phyloP scores from a whole-genome alignment of 2,888 invertebrate genomes.

The Neelides folsomi region DNA sequence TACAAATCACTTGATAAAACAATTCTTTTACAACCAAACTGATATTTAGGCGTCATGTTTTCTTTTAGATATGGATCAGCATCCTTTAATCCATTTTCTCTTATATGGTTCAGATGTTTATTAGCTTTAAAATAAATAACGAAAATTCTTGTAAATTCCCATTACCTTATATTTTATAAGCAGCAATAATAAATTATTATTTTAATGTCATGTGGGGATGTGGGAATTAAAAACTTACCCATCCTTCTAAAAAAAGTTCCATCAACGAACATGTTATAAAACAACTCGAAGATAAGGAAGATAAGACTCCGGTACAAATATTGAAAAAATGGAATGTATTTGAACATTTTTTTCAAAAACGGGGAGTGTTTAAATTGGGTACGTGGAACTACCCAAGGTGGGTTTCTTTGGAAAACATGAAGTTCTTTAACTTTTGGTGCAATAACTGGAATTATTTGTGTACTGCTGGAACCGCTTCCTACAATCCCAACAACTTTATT shows the following conservation, averaged over 20 bases:
- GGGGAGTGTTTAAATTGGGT: constrained; percentile 9
- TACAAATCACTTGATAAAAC: too few species aligned
- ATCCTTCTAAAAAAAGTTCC: constrained; percentile 8
- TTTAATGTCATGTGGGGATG: too few species aligned
- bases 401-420: constrained; percentile 15
- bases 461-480: constrained; percentile 19
- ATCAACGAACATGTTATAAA: constrained; percentile 4
- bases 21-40: too few species aligned
- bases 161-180: too few species aligned
- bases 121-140: too few species aligned
- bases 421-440: constrained; percentile 16
- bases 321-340: constrained; percentile 13
- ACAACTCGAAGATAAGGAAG: constrained; percentile 11
- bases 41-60: too few species aligned
- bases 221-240: constrained; percentile 4
- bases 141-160: too few species aligned
- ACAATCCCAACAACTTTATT: constrained; percentile 18
- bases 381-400: constrained; percentile 13
- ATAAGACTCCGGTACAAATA: constrained; percentile 14
- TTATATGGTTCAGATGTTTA: too few species aligned
- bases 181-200: too few species aligned
- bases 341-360: constrained; percentile 13
- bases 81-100: too few species aligned
- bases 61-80: too few species aligned
- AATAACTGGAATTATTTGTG: constrained; percentile 19